Percentiles rank a stretch among this genome's conserved stretches.
These are phyloP conservation scores for Galeruca laticollis DNA, from an alignment of 2,888 invertebrate species.

Conservation along the genomic window DNA sequence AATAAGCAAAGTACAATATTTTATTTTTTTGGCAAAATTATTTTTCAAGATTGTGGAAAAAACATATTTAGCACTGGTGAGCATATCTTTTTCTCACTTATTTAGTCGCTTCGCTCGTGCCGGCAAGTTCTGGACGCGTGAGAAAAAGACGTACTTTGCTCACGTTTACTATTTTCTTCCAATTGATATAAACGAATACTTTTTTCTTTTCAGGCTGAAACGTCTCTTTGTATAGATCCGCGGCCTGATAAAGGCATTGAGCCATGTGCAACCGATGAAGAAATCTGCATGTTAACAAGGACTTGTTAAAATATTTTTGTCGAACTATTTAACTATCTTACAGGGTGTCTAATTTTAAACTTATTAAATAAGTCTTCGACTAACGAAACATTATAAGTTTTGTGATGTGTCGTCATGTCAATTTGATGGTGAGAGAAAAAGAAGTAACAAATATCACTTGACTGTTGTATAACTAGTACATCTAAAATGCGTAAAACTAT, in stretches of 20 bases:
- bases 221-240: constrained; percentile 49
- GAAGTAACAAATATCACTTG: neutral
- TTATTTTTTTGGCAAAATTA: too few species aligned
- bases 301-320: constrained; percentile 26
- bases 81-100: too few species aligned
- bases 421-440: neutral
- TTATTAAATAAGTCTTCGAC: neutral
- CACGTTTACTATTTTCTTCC: too few species aligned
- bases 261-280: constrained; percentile 55
- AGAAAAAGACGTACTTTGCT: too few species aligned
- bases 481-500: too few species aligned
- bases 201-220: constrained; percentile 49
- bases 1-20: too few species aligned
- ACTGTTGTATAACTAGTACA: too few species aligned
- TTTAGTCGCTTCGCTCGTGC: too few species aligned
- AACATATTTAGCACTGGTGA: too few species aligned
- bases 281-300: constrained; percentile 53
- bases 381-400: neutral
- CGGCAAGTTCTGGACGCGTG: too few species aligned
- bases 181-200: neutral
- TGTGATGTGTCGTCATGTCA: neutral
- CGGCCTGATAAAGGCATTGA: constrained; percentile 48
- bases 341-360: neutral
- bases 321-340: neutral
- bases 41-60: too few species aligned